Base-by-base conservation (phyloP, 2,113 vertebrate genomes). In the Scomber colias region DNA sequence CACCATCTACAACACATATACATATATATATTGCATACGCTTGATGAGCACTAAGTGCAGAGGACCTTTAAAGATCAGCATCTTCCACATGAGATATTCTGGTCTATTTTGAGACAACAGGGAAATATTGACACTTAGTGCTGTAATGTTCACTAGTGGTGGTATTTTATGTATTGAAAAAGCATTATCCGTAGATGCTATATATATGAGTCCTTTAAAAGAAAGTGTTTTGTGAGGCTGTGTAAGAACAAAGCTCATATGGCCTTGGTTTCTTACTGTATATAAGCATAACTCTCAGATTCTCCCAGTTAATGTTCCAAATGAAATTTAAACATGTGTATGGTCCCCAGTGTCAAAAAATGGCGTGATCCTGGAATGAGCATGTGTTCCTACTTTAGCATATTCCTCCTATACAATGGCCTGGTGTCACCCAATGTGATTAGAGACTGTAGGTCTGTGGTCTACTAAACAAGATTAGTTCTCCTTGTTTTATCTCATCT, bases 391-490 rank as follows among this genome's bases (percentile, higher is more conserved):
- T 21, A 14, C 27, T 19, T n/a, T 16, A 61, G 21, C 15, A 8
- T 66, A 64, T 35, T 61, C 56, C 35, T 53, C 31, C 24, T 49
- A 55, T 46, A 69, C 69, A 50, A 16, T 55, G 31, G 27, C 56
- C 5, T 70, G 59, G 24, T 77, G 64, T 70, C 66, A 63, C 75
- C 55, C 46, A 69, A 9, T 62, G 48, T 69, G 24, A 81, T 82
- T 54, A 82, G 53, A 72, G 15, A 40, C 24, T 73, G 61, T 14
- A 0, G 55, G 44, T 72, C 66, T 89, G 70, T 49, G 50, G 68
- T 75, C 46, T 17, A 54, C 30, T 67, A 85, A 89, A 89, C 70
- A 75, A 68, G 65, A 86, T 89, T 81, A 79, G 69, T 21, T 77
- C 45, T 50, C 74, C 63, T 66, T 79, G 51, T 80, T 83, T 75